Evolutionary conservation across 2,113 vertebrate species (phyloP), one percentile per base, ranked within the genome.

Genomic region (Tichodroma muraria): DNA sequence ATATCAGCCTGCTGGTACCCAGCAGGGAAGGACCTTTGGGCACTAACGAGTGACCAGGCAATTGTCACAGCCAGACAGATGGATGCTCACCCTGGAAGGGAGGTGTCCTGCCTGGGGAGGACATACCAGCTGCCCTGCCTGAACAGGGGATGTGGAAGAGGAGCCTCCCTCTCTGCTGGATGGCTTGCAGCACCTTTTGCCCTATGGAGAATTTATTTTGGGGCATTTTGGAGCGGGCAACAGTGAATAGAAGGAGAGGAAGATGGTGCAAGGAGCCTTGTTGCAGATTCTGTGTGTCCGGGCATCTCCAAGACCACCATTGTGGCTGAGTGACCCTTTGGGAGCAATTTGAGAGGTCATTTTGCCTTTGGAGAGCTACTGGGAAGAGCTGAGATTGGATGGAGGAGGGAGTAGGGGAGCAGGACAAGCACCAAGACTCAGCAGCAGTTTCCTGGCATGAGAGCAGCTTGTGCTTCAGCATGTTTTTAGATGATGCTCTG

Each of bases 381-480:
- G 30, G 40, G 40, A 61, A 68, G 44, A 86, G 80, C 80, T 8
- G 4, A 13, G 42, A 19, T 57, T 16, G 15, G 63, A 38, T 52
- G 66, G 65, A 76, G 37, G 18, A 59, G 10, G 24, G 17, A 21
- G 11, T 9, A 25, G 13, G 38, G 30, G 8, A 76, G 57, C 52
- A 79, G 75, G 38, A 54, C 45, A 31, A 8, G 2, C 49, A 16
- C 49, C 20, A 13, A 65, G 60, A 24, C 56, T 84, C 50, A 49
- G 60, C 54, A 54, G 6, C 35, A 35, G 18, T 52, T 79, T 71
- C 33, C 38, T 73, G 54, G 24, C 10, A 3, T 0, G 28, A 81
- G 52, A 53, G 15, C 38, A 9, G 23, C 42, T 59, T 59, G 35
- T 56, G 30, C 16, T 60, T 68, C 71, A 15, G 1, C 0, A 0